Evolutionary conservation across 2,888 invertebrate genomes (phyloP).

Genomic region (Yponomeuta plumbellus): DNA sequence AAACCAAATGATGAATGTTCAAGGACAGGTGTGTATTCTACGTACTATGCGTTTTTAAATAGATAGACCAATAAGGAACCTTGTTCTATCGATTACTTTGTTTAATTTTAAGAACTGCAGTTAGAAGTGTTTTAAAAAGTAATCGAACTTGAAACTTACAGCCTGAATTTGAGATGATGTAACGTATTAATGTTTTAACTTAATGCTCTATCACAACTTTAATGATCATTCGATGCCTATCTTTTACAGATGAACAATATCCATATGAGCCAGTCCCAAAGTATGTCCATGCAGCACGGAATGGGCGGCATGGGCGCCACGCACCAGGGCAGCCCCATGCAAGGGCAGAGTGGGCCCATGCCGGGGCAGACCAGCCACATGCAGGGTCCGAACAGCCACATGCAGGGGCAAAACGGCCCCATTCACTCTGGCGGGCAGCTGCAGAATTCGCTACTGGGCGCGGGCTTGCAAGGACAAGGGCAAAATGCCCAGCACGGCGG

Average conservation of each 20-base stretch:
- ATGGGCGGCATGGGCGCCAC: constrained; percentile 43
- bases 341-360: constrained; percentile 10
- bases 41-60: no score
- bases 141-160: no score
- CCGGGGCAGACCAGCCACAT: constrained; percentile 31
- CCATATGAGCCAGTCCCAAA: constrained; percentile 82
- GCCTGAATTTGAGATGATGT: no score
- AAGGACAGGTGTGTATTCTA: constrained; percentile 58
- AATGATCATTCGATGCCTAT: not conserved
- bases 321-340: constrained; percentile 44
- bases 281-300: constrained; percentile 71
- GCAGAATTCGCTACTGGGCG: no score
- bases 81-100: no score
- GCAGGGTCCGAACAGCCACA: constrained; percentile 32
- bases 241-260: constrained; percentile 77
- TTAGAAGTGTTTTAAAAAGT: no score
- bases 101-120: no score
- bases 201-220: no score
- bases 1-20: constrained; percentile 73
- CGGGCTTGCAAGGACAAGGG: no score
- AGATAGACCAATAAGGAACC: no score
- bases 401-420: constrained; percentile 21
- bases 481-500: constrained; percentile 24
- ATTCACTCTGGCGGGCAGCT: no score
- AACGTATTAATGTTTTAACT: no score